Percentiles rank a stretch among this genome's conserved stretches.
Conservation (phyloP, 2,797 vertebrate genomes). For the Halcyon leucocephala region DNA sequence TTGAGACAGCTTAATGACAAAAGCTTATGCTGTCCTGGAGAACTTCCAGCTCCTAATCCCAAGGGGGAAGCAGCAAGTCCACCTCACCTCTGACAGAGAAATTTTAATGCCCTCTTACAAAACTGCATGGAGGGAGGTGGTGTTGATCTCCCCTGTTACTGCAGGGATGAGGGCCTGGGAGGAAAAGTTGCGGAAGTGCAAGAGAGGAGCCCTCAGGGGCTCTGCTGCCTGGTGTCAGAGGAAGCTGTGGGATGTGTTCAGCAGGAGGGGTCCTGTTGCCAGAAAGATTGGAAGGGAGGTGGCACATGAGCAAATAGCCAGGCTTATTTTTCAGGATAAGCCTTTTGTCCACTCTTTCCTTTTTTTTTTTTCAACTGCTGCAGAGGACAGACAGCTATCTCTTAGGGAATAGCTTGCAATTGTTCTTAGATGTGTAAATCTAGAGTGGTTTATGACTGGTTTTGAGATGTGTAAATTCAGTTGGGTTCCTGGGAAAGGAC, state of each 20-base stretch:
- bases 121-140: neutral
- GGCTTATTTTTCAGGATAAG: neutral
- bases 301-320: neutral
- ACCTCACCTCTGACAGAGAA: neutral
- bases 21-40: neutral
- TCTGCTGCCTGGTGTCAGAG: neutral
- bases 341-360: fast-evolving
- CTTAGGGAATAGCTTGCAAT: neutral
- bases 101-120: neutral
- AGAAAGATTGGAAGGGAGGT: neutral
- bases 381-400: neutral
- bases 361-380: neutral
- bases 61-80: neutral
- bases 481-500: neutral
- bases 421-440: no score
- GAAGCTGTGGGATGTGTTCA: neutral
- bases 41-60: neutral
- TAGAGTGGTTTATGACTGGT: neutral
- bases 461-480: neutral
- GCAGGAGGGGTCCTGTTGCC: neutral
- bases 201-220: no score
- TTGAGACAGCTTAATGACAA: neutral
- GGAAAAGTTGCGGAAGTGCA: neutral
- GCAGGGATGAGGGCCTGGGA: neutral
- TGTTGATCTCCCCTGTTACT: neutral